phyloP scores from a whole-genome alignment of 2,888 invertebrate genomes.

The Thyatira batis region DNA sequence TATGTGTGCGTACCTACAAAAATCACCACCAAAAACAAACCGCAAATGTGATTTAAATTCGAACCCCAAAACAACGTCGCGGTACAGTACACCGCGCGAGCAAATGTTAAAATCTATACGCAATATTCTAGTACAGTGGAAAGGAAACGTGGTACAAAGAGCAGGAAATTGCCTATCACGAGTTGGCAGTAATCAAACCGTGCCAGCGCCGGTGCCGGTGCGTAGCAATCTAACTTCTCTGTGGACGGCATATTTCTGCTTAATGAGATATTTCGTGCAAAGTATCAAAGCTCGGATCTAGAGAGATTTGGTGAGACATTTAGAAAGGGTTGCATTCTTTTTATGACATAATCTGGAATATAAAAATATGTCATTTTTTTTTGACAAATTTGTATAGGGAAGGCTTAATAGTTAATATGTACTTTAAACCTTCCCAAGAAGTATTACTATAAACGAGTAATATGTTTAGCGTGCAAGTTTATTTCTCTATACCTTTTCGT shows the following conservation, averaged over 20 bases:
- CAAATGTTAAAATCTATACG: conserved; percentile 65
- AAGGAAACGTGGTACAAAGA: conserved; percentile 71
- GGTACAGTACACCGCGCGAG: conserved; percentile 48
- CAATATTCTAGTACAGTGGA: conserved; percentile 49
- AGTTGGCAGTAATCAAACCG: conserved; percentile 65
- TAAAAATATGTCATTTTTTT: too few relatives aligned
- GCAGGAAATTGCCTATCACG: conserved; percentile 78
- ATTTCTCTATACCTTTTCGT: too few relatives aligned
- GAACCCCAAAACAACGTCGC: not conserved
- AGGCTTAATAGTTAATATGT: too few relatives aligned
- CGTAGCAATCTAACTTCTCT: conserved; percentile 71
- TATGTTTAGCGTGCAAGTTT: too few relatives aligned
- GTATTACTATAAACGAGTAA: too few relatives aligned
- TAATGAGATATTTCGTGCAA: conserved; percentile 69
- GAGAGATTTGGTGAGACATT: conserved; percentile 1
- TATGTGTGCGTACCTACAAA: too few relatives aligned
- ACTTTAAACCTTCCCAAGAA: too few relatives aligned
- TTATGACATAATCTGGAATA: too few relatives aligned
- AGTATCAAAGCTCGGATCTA: conserved; percentile 22
- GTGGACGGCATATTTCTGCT: conserved; percentile 55
- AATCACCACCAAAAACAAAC: too few relatives aligned
- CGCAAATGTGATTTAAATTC: not conserved
- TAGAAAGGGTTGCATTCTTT: not conserved
- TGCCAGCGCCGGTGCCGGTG: too few relatives aligned
- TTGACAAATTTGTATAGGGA: too few relatives aligned